Base-by-base conservation (phyloP, 1,140 invertebrate genomes). In the Parasteatoda tepidariorum region DNA sequence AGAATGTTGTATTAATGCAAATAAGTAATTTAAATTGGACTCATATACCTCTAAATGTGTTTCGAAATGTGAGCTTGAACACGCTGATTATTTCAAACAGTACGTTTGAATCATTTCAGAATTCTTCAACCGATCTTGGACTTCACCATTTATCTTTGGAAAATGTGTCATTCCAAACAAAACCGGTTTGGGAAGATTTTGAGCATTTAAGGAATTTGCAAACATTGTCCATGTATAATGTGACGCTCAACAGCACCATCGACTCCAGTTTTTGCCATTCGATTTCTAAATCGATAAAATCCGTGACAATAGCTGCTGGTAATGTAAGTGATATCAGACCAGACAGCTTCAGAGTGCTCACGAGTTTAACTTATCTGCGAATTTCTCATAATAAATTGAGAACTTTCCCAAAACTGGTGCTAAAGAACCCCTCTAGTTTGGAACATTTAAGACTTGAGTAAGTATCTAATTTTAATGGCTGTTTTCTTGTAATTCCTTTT, bases 31-130 rank as follows among this genome's bases (percentile, higher is more conserved):
- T 68, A 18, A 30, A 68, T 18, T 79, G 30, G 62, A 30, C 55
- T 3, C 68, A 22, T 22, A 67, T 79, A 2, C 75, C 75, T 2
- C 28, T 79, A 59, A 34, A 67, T 18, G 28, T 22, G 4, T 38
- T 79, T 13, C 2, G 5, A 6, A 79, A 79, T 24, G 34, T 22
- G 6, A 55, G 62, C 1, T 2, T 79, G n/a, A 62, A 79, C 9
- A 79, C 75, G 22, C 41, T 79, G 30, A 68, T 79, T 33, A 30
- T 79, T 7, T 18, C 38, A 15, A 79, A 79, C 18, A 79, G 75
- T n/a, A 79, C 41, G 31, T 79, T 79, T 30, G 11, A 34, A 2
- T 26, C 15, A 3, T n/a, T 68, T 13, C 9, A 26, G 5, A 68
- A 79, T 34, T 33, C 24, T 57, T 64, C 5, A 2, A 3, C 59